Percentiles rank a stretch among this genome's conserved stretches.
These are phyloP conservation scores for Trisateles emortualis DNA, from an alignment of 2,888 invertebrate genomes.

Conservation along the genomic window DNA sequence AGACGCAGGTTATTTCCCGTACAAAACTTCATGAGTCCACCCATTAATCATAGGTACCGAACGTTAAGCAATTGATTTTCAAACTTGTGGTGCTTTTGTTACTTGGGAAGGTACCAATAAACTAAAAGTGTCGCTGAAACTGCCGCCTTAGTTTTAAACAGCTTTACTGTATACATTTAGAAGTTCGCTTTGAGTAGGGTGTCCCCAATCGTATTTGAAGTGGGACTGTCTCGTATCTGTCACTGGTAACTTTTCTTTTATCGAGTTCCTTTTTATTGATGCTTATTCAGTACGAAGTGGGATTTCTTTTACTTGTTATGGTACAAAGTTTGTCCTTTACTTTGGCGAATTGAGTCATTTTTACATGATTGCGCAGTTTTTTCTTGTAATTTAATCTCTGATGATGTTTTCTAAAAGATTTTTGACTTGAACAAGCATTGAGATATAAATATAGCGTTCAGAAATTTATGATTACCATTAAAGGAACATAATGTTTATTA, in stretches of 20 bases:
- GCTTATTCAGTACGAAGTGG: constrained; percentile 34
- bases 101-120: constrained; percentile 46
- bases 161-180: constrained; percentile 43
- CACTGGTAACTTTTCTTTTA: constrained; percentile 60
- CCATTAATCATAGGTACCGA: constrained; percentile 44
- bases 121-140: constrained; percentile 49
- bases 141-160: constrained; percentile 52
- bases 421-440: no score
- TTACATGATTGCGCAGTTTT: constrained; percentile 26
- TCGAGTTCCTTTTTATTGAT: constrained; percentile 55
- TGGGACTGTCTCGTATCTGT: constrained; percentile 48
- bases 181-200: constrained; percentile 55
- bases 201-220: constrained; percentile 47
- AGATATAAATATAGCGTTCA: no score
- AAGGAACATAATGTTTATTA: no score
- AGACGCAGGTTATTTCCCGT: constrained; percentile 16
- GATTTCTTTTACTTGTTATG: constrained; percentile 40
- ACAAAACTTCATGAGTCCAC: constrained; percentile 27
- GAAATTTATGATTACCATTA: no score
- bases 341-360: constrained; percentile 23
- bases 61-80: constrained; percentile 42
- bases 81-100: constrained; percentile 35
- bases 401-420: no score
- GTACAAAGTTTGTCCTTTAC: constrained; percentile 29
- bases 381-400: constrained; percentile 16